These are phyloP conservation scores for Eledone cirrhosa DNA, from an alignment of 2,888 invertebrate species.

Conservation along the genomic window DNA sequence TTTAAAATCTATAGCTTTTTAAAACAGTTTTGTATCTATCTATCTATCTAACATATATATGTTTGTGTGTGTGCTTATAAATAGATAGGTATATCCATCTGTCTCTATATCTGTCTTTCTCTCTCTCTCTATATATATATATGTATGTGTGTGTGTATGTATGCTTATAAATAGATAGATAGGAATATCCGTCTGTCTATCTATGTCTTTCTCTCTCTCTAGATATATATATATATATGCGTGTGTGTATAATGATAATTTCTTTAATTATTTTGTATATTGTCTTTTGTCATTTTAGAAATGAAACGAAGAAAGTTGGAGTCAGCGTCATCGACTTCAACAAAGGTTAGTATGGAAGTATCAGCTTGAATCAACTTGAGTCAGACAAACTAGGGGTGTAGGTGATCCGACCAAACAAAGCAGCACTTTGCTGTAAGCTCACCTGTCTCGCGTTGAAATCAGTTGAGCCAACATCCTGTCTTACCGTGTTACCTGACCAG, in stretches of 20 bases:
- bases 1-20: too few species aligned
- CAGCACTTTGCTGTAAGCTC: slow-evolving; percentile 15
- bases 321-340: slow-evolving; percentile 46
- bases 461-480: slow-evolving; percentile 12
- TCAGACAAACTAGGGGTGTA: slow-evolving; percentile 32
- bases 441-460: not conserved
- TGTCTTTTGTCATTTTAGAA: slow-evolving; percentile 41
- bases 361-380: slow-evolving; percentile 42
- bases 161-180: too few species aligned
- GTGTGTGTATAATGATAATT: not conserved
- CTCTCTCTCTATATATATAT: too few species aligned
- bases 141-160: too few species aligned
- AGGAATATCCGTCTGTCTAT: too few species aligned
- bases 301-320: slow-evolving; percentile 52
- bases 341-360: slow-evolving; percentile 60
- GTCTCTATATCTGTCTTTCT: too few species aligned
- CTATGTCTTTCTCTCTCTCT: too few species aligned
- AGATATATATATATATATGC: not conserved
- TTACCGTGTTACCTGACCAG: not conserved
- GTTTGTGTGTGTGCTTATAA: too few species aligned
- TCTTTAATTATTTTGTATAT: not conserved
- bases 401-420: slow-evolving; percentile 26
- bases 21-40: too few species aligned
- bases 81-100: too few species aligned
- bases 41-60: too few species aligned